These are phyloP conservation scores for Poeciliopsis retropinna DNA, from an alignment of 2,113 vertebrate species.

Conservation along the genomic window DNA sequence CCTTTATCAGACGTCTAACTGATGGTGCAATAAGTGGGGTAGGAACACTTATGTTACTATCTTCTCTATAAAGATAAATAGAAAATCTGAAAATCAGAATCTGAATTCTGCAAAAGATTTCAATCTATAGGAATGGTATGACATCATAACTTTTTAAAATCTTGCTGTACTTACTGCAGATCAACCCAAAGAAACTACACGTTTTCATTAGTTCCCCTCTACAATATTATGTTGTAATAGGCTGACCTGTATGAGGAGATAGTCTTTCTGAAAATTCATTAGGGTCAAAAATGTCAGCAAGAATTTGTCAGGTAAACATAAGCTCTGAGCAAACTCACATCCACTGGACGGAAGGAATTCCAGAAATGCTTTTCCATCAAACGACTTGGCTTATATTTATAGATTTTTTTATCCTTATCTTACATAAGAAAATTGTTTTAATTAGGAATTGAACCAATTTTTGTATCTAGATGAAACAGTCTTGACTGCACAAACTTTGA, in stretches of 20 bases:
- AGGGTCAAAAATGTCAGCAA: constrained; percentile 52
- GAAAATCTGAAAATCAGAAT: too few relatives aligned
- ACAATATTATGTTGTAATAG: not conserved
- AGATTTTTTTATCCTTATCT: not conserved
- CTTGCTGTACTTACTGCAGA: too few relatives aligned
- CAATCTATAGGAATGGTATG: too few relatives aligned
- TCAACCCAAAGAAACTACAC: too few relatives aligned
- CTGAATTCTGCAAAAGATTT: too few relatives aligned
- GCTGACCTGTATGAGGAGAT: not conserved
- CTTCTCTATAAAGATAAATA: too few relatives aligned
- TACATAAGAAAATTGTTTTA: not conserved
- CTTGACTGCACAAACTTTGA: not conserved
- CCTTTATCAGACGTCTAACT: too few relatives aligned
- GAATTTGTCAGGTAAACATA: constrained; percentile 75
- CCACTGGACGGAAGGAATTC: constrained; percentile 18
- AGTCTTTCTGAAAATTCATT: constrained; percentile 33
- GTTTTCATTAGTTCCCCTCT: too few relatives aligned
- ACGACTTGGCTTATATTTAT: not conserved
- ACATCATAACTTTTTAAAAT: too few relatives aligned
- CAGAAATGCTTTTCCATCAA: not conserved
- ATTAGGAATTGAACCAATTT: not conserved
- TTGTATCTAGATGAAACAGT: not conserved
- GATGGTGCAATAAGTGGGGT: too few relatives aligned
- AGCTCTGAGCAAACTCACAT: constrained; percentile 60
- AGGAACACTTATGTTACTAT: too few relatives aligned